Conservation (phyloP, 92 coral and sea anemone genomes). For the Siderastrea siderea region DNA sequence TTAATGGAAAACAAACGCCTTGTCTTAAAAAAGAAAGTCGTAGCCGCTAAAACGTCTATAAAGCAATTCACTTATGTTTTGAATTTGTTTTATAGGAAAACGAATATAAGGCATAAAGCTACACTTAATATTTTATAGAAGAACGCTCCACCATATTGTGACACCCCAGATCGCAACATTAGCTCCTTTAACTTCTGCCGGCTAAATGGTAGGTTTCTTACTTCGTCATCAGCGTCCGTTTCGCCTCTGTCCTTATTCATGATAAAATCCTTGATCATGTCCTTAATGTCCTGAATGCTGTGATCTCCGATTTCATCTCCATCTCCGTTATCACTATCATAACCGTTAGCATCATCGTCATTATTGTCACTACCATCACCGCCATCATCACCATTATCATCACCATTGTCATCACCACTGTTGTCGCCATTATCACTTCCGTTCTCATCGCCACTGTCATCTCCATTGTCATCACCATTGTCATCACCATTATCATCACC, state of each 20-base stretch:
- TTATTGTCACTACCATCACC: not conserved
- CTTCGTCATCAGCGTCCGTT: not conserved
- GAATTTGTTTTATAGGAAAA: not conserved
- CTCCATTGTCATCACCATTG: not conserved
- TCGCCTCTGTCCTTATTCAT: not conserved
- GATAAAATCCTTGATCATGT: conserved; percentile 2
- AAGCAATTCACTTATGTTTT: no score
- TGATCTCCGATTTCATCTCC: not conserved
- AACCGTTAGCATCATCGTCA: not conserved
- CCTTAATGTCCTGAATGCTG: conserved; percentile 12
- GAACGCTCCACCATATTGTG: not conserved
- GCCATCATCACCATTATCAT: not conserved
- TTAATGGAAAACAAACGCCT: no score
- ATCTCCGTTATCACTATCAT: not conserved
- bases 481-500: not conserved
- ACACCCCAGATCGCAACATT: conserved; percentile 5
- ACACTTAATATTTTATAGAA: not conserved
- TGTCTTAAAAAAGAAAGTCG: no score
- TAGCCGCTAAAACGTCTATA: no score
- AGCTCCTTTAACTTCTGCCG: not conserved
- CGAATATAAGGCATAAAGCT: not conserved
- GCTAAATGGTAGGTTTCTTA: not conserved
- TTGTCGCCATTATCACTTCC: not conserved
- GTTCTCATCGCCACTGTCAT: not conserved
- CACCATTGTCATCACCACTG: not conserved